Evolutionary conservation across 2,797 vertebrate species (phyloP), one percentile per base, ranked within the genome.

Genomic region (Triplophysa bombifrons): DNA sequence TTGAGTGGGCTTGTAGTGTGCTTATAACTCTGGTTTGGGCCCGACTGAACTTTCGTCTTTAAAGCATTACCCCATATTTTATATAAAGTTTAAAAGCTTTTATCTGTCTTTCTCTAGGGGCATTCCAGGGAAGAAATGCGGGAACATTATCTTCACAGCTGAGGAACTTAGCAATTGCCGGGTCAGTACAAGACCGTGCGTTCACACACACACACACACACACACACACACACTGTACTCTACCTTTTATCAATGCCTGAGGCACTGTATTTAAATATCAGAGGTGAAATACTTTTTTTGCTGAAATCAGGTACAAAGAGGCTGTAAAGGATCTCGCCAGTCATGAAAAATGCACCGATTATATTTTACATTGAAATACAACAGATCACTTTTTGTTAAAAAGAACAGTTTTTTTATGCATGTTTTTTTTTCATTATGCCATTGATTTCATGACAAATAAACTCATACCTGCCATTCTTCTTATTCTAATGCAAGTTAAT

Each of bases 91-190:
- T 71, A 75, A 80, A 65, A 73, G 25, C 66, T 34, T 81, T 78
- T 70, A 81, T 86, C 63, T 82, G 56, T 82, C 53, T 83, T 80
- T 73, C 88, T 90, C 81, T 86, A 94, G 93, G 78, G 93, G 93
- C 68, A 94, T 93, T 86, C 93, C 93, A 16, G 93, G 93, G 61
- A 94, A 94, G 87, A 94, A 93, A 86, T 94, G 92, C 86, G 93
- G 93, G 82, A 85, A 88, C 89, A 94, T 94, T 90, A 91, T 93
- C 86, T 88, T 94, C 74, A 85, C 80, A 74, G 84, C 82, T 12
- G 84, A 85, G 61, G 84, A 85, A 66, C 84, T 85, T 64, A 85
- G 84, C 82, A 85, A 85, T 61, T 85, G 83, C 58, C 63, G 82
- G 81, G 83, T 86, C 70, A 83, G 83, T 75, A 30, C 19, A 44